Base-by-base conservation (phyloP, 2,797 vertebrate species). In the Melanogrammus aeglefinus region DNA sequence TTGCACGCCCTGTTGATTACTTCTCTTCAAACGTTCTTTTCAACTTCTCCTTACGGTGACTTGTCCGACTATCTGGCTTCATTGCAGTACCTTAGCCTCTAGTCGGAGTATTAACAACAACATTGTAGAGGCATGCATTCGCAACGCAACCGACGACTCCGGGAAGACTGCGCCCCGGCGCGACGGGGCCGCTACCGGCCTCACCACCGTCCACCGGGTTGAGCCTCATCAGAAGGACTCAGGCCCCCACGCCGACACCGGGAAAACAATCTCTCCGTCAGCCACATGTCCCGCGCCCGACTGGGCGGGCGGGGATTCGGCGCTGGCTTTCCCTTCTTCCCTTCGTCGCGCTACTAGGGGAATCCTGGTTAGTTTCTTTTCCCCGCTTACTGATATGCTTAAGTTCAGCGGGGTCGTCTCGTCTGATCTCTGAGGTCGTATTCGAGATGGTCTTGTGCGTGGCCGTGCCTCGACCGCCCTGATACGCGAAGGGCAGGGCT, bases 11-110 rank as follows among this genome's bases (percentile, higher is more conserved):
- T 89, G 81, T 91, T 91, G 87, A 91, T 90, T 86, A n/a, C n/a
- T 91, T 88, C 88, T 86, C 87, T 86, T 88, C 87, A 83, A 89
- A 89, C 90, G 89, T 89, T 87, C 87, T 90, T 89, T 91, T 90
- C 85, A 90, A 85, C 86, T 91, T 90, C 87, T 84, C 87, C 88
- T 90, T 80, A 88, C 38, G 80, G 89, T 88, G n/a, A 89, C 89
- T 91, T 89, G 84, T 88, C 78, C 78, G 77, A n/a, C 86, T 88
- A 69, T 69, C 63, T n/a, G 63, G 63, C n/a, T 21, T 12, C 63
- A 21, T 6, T 10, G 9, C 4, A 18, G 16, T 69, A n/a, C n/a
- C n/a, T 69, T 69, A 69, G 63, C 21, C 63, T 69, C n/a, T 69
- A 69, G 6, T 4, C 4, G 63, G 63, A 69, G 63, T 18, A n/a